Evolutionary conservation across 2,888 invertebrate genomes (phyloP).

Genomic region (Epistrophe grossulariae): DNA sequence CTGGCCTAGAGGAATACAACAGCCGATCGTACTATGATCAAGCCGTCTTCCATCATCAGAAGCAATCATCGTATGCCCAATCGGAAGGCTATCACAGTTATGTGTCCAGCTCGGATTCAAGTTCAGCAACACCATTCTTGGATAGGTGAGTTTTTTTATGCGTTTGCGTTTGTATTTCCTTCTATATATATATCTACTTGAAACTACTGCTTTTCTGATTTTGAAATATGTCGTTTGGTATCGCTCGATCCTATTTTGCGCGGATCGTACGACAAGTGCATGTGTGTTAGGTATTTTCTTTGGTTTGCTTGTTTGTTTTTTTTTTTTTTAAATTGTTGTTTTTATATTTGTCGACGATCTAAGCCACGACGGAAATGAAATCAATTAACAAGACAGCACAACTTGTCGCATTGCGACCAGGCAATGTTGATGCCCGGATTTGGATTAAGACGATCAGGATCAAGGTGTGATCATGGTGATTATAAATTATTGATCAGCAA

Average conservation of each 20-base stretch:
- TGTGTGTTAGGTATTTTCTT: conserved; percentile 26
- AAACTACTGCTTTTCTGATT: conserved; percentile 33
- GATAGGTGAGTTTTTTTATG: conserved; percentile 85
- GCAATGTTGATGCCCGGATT: conserved; percentile 51
- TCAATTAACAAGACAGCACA: conserved; percentile 71
- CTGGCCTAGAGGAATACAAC: conserved; percentile 89
- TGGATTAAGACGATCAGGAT: conserved; percentile 61
- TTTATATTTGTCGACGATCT: conserved; percentile 25
- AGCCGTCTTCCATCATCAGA: conserved; percentile 87
- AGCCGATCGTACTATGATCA: conserved; percentile 87
- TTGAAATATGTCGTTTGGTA: conserved; percentile 66
- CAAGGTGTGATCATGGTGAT: conserved; percentile 63
- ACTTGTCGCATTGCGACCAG: conserved; percentile 50
- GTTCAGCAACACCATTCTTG: conserved; percentile 90
- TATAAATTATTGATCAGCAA: conserved; percentile 43
- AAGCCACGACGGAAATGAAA: conserved; percentile 67
- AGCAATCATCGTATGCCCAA: conserved; percentile 90
- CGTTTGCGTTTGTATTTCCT: conserved; percentile 16
- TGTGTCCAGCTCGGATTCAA: conserved; percentile 91
- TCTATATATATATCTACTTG: neutral
- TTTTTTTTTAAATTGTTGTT: conserved; percentile 21
- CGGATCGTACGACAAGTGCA: conserved; percentile 37
- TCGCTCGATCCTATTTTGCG: conserved; percentile 23
- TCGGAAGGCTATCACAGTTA: conserved; percentile 93
- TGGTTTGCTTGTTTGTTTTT: conserved; percentile 12